A percentile compares a stretch with the other conserved stretches of the same genome.
Conservation (phyloP, 2,888 invertebrate genomes). For the Acrocera orbiculus region DNA sequence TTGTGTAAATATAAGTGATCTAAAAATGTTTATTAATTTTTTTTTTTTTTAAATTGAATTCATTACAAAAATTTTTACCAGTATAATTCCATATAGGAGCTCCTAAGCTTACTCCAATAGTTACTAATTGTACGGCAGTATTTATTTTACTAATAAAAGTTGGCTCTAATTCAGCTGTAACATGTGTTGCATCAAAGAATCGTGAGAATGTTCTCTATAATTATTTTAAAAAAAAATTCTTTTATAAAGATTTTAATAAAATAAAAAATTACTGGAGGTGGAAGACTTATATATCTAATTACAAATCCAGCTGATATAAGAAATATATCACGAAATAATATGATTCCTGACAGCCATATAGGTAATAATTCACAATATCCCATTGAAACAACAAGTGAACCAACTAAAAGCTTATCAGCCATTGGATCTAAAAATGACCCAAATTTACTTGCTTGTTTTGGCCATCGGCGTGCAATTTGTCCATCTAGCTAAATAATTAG, state of each 20-base stretch:
- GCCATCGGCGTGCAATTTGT: conserved; percentile 86
- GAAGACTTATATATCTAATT: conserved; percentile 76
- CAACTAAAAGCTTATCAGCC: conserved; percentile 90
- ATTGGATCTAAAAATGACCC: conserved; percentile 93
- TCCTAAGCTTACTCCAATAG: conserved; percentile 74
- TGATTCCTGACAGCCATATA: conserved; percentile 56
- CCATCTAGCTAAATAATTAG: conserved; percentile 61
- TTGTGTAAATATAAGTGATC: conserved; percentile 62
- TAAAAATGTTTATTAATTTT: conserved; percentile 2
- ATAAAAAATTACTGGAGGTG: conserved; percentile 57
- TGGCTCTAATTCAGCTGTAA: conserved; percentile 83
- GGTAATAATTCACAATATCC: conserved; percentile 78
- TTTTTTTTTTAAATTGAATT: background rate
- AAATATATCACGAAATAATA: conserved; percentile 65
- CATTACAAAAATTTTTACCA: conserved; percentile 15
- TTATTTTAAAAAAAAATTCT: conserved; percentile 8
- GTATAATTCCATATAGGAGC: conserved; percentile 81
- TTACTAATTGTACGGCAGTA: conserved; percentile 70
- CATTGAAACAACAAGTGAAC: conserved; percentile 70
- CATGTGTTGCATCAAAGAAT: conserved; percentile 83
- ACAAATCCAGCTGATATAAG: conserved; percentile 74
- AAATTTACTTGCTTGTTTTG: conserved; percentile 77
- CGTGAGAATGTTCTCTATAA: conserved; percentile 66
- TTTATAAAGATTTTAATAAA: conserved; percentile 6
- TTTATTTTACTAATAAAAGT: conserved; percentile 90